Conservation (phyloP, 1,140 invertebrate genomes). For the Hycleus cichorii region DNA sequence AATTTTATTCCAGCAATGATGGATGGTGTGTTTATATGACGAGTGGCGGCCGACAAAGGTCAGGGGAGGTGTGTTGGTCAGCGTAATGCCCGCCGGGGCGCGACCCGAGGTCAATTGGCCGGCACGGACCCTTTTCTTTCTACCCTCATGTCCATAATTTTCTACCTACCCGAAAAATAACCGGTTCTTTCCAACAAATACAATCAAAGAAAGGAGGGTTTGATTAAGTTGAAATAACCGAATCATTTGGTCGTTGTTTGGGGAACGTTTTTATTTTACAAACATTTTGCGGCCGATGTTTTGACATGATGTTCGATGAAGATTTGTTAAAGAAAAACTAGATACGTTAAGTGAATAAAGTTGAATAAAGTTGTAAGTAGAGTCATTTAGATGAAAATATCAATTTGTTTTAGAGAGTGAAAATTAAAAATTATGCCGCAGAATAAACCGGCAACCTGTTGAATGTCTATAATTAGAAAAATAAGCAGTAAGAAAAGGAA, state of each 20-base stretch:
- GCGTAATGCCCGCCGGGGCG: conserved; percentile 35
- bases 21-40: conserved; percentile 43
- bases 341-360: too few relatives aligned
- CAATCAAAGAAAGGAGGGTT: neutral
- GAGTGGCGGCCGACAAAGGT: conserved; percentile 41
- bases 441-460: conserved; percentile 30
- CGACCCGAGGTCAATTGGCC: conserved; percentile 40
- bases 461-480: conserved; percentile 27
- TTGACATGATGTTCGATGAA: too few relatives aligned
- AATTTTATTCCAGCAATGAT: conserved; percentile 35
- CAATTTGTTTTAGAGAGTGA: conserved; percentile 19
- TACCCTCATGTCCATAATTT: neutral
- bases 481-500: conserved; percentile 25
- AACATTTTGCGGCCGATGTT: neutral
- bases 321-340: too few relatives aligned
- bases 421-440: conserved; percentile 29
- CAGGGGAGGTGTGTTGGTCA: conserved; percentile 41
- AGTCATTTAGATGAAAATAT: conserved; percentile 3
- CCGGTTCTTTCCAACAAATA: neutral
- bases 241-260: conserved; percentile 14
- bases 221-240: conserved; percentile 22
- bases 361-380: too few relatives aligned
- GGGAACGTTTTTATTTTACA: neutral
- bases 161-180: neutral
- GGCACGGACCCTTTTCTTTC: conserved; percentile 19